Evolutionary conservation across 2,113 vertebrate species (phyloP).

Genomic region (Stictonetta naevosa): DNA sequence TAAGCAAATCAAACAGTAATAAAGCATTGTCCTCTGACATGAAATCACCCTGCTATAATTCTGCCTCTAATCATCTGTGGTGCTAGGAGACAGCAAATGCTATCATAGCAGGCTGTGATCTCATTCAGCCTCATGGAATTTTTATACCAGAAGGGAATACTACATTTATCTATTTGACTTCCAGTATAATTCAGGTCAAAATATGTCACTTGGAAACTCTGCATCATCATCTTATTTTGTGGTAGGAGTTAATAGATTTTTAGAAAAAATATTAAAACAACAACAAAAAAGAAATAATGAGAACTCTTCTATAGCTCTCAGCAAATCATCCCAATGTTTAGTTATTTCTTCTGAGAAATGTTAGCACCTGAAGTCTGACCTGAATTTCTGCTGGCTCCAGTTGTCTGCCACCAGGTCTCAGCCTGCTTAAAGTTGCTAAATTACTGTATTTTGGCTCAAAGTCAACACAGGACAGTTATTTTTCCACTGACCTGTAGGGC

Average conservation of each 20-base stretch:
- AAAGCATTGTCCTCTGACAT: slow-evolving; percentile 44
- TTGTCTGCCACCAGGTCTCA: not conserved
- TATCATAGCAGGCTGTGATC: slow-evolving; percentile 14
- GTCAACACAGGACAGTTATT: not conserved
- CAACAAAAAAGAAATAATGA: not conserved
- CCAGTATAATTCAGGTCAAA: not conserved
- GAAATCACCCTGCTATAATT: slow-evolving; percentile 38
- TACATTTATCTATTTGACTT: not conserved
- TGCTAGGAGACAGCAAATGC: not conserved
- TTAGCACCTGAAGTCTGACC: not conserved
- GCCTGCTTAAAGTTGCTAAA: not conserved
- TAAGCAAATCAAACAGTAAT: slow-evolving; percentile 48
- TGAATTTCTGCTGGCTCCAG: not conserved
- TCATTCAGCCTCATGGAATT: slow-evolving; percentile 1
- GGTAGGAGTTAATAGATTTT: not conserved
- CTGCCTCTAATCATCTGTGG: slow-evolving; percentile 9
- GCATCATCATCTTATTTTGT: not conserved
- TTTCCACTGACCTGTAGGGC: not conserved
- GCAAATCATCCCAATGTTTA: not conserved
- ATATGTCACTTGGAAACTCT: not conserved
- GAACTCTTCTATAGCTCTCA: not conserved
- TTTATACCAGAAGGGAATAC: not conserved
- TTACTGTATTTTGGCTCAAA: not conserved
- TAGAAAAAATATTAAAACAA: not conserved
- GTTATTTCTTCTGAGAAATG: not conserved